phyloP scores from a whole-genome alignment of 2,797 vertebrate species.

The Oryzias sinensis region DNA sequence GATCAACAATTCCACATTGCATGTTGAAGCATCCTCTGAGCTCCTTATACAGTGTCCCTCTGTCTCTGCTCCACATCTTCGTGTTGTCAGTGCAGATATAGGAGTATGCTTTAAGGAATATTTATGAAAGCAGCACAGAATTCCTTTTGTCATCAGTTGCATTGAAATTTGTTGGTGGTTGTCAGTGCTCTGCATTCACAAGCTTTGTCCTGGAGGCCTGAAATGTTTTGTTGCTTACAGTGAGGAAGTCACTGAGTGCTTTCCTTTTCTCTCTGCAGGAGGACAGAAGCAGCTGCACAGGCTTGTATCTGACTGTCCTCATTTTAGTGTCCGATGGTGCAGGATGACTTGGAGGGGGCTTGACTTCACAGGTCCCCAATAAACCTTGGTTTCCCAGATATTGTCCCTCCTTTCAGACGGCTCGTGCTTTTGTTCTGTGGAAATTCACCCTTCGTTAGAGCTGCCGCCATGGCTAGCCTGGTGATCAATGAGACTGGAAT shows the following conservation, averaged over 20 bases:
- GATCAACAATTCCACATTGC: no score
- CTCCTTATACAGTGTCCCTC: no score
- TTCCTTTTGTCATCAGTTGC: background rate
- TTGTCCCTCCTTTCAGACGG: conserved; percentile 15
- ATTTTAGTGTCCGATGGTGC: conserved; percentile 31
- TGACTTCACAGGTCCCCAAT: conserved; percentile 54
- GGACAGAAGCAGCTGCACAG: conserved; percentile 31
- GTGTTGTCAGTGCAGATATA: background rate
- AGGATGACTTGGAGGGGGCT: conserved; percentile 57
- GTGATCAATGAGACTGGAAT: conserved; percentile 86
- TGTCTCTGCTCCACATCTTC: no score
- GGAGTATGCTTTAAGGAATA: no score
- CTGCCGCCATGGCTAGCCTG: conserved; percentile 74
- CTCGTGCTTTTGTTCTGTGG: conserved; percentile 8
- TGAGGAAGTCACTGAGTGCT: conserved; percentile 55
- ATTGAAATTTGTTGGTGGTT: conserved; percentile 2
- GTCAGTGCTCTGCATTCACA: background rate
- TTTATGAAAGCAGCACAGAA: background rate
- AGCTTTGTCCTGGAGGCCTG: background rate
- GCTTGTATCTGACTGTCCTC: conserved; percentile 46
- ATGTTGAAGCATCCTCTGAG: no score
- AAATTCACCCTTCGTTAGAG: background rate
- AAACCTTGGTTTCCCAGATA: conserved; percentile 31
- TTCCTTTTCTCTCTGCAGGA: conserved; percentile 64
- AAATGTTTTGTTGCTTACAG: conserved; percentile 49